phyloP scores from a whole-genome alignment of 2,113 vertebrate species.

The Cebus imitator region DNA sequence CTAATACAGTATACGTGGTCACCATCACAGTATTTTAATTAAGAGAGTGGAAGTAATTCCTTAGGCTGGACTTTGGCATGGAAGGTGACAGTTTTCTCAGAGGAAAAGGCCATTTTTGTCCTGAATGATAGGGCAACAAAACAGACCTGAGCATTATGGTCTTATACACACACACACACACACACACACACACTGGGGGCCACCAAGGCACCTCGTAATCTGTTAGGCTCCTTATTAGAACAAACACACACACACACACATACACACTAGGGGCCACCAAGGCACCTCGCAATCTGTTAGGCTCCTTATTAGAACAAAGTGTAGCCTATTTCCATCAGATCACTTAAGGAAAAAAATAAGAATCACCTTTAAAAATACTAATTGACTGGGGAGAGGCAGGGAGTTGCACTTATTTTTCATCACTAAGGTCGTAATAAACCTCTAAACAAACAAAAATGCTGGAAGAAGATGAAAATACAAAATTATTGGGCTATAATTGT shows the following conservation, averaged over 20 bases:
- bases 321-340: constrained; percentile 40
- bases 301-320: constrained; percentile 57
- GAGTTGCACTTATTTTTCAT: constrained; percentile 51
- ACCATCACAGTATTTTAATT: background rate
- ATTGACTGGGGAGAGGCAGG: background rate
- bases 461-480: constrained; percentile 41
- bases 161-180: background rate
- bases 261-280: constrained; percentile 27
- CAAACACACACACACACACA: background rate
- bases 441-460: constrained; percentile 60
- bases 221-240: constrained; percentile 33
- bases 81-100: background rate
- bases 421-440: constrained; percentile 55
- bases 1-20: background rate
- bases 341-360: constrained; percentile 46
- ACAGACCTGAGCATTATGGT: background rate
- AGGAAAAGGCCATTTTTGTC: background rate
- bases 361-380: constrained; percentile 59
- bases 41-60: background rate
- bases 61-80: background rate
- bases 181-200: background rate
- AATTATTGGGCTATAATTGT: constrained; percentile 33
- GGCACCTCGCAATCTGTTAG: constrained; percentile 28
- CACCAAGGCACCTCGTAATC: constrained; percentile 25
- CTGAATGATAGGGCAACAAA: background rate